These are phyloP conservation scores for Tridacna crocea DNA, from an alignment of 2,888 invertebrate species.

Conservation along the genomic window DNA sequence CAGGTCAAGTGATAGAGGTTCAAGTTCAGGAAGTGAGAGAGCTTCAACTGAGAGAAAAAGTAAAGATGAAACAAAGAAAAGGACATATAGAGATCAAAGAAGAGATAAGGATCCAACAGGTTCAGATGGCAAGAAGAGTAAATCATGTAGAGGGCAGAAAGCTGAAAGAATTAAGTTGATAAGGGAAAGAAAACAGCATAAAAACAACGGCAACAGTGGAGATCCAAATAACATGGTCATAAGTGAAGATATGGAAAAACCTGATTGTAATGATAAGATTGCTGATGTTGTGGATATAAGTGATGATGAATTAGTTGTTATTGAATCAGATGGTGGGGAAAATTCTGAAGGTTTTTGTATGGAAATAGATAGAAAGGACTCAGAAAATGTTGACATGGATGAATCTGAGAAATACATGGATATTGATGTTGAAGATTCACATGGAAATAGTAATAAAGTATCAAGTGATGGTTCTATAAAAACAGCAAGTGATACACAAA, in stretches of 20 bases:
- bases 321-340: conserved; percentile 2
- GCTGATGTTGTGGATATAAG: neutral
- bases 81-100: neutral
- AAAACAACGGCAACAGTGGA: neutral
- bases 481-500: no score
- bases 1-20: neutral
- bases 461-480: no score
- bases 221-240: neutral
- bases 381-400: no score
- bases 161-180: neutral
- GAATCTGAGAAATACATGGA: no score
- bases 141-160: neutral
- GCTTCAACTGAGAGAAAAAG: conserved; percentile 9
- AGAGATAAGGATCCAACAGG: neutral
- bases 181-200: neutral
- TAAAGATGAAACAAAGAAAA: conserved; percentile 3
- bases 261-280: neutral
- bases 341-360: neutral
- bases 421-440: no score
- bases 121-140: neutral
- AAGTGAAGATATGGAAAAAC: neutral
- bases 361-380: conserved; percentile 2
- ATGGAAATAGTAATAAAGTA: neutral
- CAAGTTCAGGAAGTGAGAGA: neutral
- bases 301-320: conserved; percentile 6